Base-by-base conservation (phyloP, 2,797 vertebrate genomes). In the Staurois parvus region DNA sequence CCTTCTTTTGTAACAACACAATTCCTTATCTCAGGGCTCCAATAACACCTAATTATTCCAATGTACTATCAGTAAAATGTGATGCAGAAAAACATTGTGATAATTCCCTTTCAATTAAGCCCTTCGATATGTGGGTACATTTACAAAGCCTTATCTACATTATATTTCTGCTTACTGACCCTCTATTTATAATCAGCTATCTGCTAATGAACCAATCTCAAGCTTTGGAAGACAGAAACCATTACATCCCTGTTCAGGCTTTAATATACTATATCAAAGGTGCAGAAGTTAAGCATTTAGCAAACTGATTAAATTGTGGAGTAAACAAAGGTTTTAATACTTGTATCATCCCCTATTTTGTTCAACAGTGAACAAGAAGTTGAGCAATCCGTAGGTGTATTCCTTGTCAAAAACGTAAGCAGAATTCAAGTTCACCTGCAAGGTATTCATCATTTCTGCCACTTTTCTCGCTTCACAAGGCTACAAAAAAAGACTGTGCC, bases 31-130 rank as follows among this genome's bases (percentile, higher is more conserved):
- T 77, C 24, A 45, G 66, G n/a, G 9, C 26, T 78, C 56, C 75
- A 86, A 86, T 86, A 77, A 73, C 81, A 81, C 80, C 68, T 67
- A 83, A 86, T 83, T 83, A 86, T 75, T 83, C 12, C 78, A 78
- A 83, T 79, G 68, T 68, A 59, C 59, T 73, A 73, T 86, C 74
- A 67, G 74, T 86, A 73, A 67, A 78, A 83, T 79, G 37, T 28
- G 56, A 26, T 73, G 69, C 59, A 83, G 72, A 64, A 86, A 77
- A 67, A 67, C 78, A 59, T 17, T 64, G 13, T 40, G 80, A 79
- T 86, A 86, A 86, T 83, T 69, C 74, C 67, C 75, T 68, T 73
- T 78, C 80, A 86, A 86, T 83, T 78, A 86, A 72, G 75, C 56
- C 59, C n/a, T 86, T 29, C 48, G 34, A 73, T 73, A 21, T 48